Percentiles rank a stretch among this genome's conserved stretches.
Conservation (phyloP, 2,113 vertebrate genomes). For the Hippocampus abdominalis region DNA sequence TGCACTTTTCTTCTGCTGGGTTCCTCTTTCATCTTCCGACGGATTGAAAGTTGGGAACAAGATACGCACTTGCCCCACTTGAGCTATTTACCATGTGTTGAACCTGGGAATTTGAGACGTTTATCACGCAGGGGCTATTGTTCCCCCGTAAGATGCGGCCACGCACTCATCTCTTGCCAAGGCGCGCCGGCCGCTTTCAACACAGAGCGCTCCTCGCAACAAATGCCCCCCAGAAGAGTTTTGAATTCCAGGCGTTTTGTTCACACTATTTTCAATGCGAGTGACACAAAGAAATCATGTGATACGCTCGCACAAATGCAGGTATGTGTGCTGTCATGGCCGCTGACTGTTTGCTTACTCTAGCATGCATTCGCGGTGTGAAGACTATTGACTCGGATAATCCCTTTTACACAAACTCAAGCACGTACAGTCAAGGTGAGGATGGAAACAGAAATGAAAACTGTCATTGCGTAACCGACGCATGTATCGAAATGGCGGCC, state of each 20-base stretch:
- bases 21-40: conserved; percentile 67
- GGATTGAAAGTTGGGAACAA: conserved; percentile 50
- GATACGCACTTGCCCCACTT: conserved; percentile 53
- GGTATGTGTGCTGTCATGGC: conserved; percentile 30
- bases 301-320: conserved; percentile 43
- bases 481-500: too few species aligned
- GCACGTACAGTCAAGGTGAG: background rate
- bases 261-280: conserved; percentile 15
- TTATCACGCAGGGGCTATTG: conserved; percentile 45
- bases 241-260: conserved; percentile 45
- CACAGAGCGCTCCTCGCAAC: conserved; percentile 36
- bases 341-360: conserved; percentile 5
- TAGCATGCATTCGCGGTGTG: conserved; percentile 21
- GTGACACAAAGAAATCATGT: conserved; percentile 21
- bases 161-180: conserved; percentile 24
- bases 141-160: conserved; percentile 31
- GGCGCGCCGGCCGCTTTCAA: conserved; percentile 17
- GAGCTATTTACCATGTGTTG: conserved; percentile 47
- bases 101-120: conserved; percentile 60
- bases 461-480: too few species aligned
- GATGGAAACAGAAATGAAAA: too few species aligned
- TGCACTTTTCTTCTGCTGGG: conserved; percentile 47
- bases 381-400: conserved; percentile 3
- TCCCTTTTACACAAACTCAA: background rate
- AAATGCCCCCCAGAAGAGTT: conserved; percentile 31